These are phyloP conservation scores for Rhopalosiphum nymphaeae DNA, from an alignment of 2,888 invertebrate species.

Conservation along the genomic window DNA sequence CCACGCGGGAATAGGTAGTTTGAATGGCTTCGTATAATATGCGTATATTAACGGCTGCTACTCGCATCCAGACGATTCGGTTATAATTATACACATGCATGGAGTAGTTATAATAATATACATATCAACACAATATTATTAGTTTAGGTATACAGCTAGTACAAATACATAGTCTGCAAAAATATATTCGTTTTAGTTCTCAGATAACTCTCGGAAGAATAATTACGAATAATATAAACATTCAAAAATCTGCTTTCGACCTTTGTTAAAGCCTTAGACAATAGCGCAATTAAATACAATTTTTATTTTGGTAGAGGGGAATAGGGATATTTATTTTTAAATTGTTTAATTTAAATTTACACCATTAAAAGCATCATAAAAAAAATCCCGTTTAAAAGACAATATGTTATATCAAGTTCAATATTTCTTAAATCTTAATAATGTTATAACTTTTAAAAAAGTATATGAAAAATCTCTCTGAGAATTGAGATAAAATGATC, in stretches of 20 bases:
- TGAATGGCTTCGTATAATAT: slow-evolving; percentile 15
- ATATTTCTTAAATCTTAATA: neutral
- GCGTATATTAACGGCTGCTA: neutral
- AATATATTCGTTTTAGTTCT: neutral
- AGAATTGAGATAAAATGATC: neutral
- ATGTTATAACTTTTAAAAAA: neutral
- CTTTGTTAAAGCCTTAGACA: neutral
- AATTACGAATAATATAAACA: neutral
- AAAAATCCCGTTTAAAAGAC: too few species aligned
- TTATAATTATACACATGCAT: neutral
- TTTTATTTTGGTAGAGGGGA: neutral
- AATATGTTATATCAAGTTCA: neutral
- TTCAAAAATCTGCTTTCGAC: neutral
- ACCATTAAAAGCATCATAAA: too few species aligned
- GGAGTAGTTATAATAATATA: neutral
- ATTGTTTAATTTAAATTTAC: neutral
- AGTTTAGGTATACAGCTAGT: too few species aligned
- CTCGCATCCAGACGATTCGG: neutral
- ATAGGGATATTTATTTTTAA: neutral
- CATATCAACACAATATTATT: neutral
- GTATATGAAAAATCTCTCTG: neutral
- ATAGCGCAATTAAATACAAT: neutral
- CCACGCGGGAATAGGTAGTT: neutral
- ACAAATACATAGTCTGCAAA: neutral
- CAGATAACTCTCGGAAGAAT: neutral